phyloP scores from a whole-genome alignment of 2,113 vertebrate genomes.

The Melanerpes aurifrons region DNA sequence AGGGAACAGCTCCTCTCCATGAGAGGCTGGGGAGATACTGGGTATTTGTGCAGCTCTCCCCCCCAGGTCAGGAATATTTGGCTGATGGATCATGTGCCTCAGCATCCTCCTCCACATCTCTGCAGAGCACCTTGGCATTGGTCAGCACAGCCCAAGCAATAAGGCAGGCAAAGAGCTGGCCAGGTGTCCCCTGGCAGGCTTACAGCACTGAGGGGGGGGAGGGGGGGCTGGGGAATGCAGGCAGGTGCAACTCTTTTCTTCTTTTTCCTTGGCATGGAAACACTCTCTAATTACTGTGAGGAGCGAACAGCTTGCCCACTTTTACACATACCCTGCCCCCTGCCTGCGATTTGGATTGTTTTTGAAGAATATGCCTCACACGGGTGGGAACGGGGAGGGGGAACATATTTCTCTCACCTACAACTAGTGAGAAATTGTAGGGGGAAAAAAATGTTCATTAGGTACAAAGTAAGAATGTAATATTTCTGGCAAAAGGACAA shows the following conservation, averaged over 20 bases:
- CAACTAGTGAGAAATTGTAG: not conserved
- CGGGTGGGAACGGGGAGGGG: not conserved
- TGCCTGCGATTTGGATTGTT: conserved; percentile 58
- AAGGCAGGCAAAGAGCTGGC: not conserved
- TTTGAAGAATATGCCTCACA: conserved; percentile 5
- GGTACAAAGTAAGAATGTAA: not conserved
- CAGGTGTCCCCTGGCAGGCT: not conserved
- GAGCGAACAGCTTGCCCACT: conserved; percentile 60
- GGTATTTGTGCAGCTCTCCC: not conserved
- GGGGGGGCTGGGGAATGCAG: not conserved
- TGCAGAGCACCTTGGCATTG: not conserved
- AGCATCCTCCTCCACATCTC: not conserved
- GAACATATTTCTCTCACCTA: conserved; percentile 11
- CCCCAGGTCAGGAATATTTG: not conserved
- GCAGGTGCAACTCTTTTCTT: conserved; percentile 52
- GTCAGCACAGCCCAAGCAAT: not conserved
- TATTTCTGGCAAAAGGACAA: not conserved
- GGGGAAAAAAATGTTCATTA: not conserved
- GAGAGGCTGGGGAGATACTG: not conserved
- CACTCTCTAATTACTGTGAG: conserved; percentile 42
- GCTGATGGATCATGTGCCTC: not conserved
- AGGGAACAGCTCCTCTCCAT: not conserved
- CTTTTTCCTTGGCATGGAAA: conserved; percentile 15
- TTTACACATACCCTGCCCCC: conserved; percentile 64
- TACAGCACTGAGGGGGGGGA: not conserved